Conservation (phyloP, 2,888 invertebrate genomes). For the Conchocele bisecta region DNA sequence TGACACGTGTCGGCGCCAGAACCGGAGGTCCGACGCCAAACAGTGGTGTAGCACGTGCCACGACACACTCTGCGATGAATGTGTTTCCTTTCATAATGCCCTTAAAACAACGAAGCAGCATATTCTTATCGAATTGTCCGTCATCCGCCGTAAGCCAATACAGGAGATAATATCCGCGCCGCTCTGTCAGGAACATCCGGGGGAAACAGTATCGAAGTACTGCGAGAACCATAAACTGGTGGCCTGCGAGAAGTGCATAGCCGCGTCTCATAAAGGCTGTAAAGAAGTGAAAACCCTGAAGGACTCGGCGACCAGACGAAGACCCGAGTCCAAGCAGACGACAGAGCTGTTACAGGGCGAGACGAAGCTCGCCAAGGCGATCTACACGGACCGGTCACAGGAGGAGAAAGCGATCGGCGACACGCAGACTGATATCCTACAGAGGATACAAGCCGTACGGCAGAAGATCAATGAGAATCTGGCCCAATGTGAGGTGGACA, state of each 20-base stretch:
- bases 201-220: constrained; percentile 52
- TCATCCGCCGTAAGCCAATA: constrained; percentile 38
- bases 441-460: constrained; percentile 50
- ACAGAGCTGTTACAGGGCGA: constrained; percentile 43
- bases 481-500: constrained; percentile 52
- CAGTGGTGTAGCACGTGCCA: constrained; percentile 61
- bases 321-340: constrained; percentile 18
- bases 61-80: constrained; percentile 58
- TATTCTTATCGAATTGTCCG: constrained; percentile 30
- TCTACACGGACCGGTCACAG: constrained; percentile 46
- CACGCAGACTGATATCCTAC: constrained; percentile 33
- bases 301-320: constrained; percentile 37
- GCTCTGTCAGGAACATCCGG: constrained; percentile 50
- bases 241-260: constrained; percentile 57
- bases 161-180: constrained; percentile 49
- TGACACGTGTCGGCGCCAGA: constrained; percentile 58
- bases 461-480: constrained; percentile 58
- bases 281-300: constrained; percentile 41
- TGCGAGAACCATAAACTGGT: constrained; percentile 59
- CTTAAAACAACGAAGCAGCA: constrained; percentile 62
- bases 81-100: constrained; percentile 58
- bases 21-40: constrained; percentile 25
- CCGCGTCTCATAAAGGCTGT: constrained; percentile 52
- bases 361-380: constrained; percentile 46
- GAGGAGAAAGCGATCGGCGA: constrained; percentile 42